These are phyloP conservation scores for Drosophila pseudoananassae DNA, from an alignment of 1,140 invertebrate species.

Conservation along the genomic window DNA sequence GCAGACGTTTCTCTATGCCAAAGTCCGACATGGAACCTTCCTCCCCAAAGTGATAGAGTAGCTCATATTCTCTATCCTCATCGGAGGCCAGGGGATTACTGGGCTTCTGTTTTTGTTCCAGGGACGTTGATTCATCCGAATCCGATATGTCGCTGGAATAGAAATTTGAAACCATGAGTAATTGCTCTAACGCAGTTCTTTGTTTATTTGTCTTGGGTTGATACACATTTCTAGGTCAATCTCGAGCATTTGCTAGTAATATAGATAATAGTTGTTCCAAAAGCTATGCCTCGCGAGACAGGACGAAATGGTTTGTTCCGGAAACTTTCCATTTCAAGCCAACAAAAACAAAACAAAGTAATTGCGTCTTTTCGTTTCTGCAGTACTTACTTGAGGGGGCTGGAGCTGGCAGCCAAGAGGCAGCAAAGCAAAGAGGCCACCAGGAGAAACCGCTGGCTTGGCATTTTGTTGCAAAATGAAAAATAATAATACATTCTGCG, in stretches of 20 bases:
- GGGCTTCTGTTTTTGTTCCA: slow-evolving; percentile 4
- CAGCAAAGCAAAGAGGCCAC: slow-evolving; percentile 31
- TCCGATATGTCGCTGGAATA: slow-evolving; percentile 35
- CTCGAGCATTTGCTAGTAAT: slow-evolving; percentile 13
- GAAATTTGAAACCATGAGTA: slow-evolving; percentile 9
- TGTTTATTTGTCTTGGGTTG: not conserved
- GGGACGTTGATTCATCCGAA: slow-evolving; percentile 35
- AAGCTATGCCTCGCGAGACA: not conserved
- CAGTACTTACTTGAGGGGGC: slow-evolving; percentile 35
- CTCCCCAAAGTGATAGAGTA: slow-evolving; percentile 13
- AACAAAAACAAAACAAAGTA: not conserved
- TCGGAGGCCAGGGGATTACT: not conserved
- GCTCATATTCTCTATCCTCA: slow-evolving; percentile 2
- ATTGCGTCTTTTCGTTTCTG: not conserved
- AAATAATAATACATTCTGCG: slow-evolving; percentile 42
- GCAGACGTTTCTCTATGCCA: slow-evolving; percentile 5
- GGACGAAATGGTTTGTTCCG: slow-evolving; percentile 1
- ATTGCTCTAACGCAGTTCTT: not conserved
- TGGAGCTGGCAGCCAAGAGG: slow-evolving; percentile 17
- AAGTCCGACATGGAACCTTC: slow-evolving; percentile 2
- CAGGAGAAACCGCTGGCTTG: slow-evolving; percentile 23
- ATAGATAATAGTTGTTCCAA: not conserved
- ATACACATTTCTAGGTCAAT: slow-evolving; percentile 29
- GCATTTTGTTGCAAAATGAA: slow-evolving; percentile 44
- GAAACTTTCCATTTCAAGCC: slow-evolving; percentile 1